Evolutionary conservation across 2,113 vertebrate species (phyloP), one percentile per base, ranked within the genome.

Genomic region (Toxostoma redivivum): DNA sequence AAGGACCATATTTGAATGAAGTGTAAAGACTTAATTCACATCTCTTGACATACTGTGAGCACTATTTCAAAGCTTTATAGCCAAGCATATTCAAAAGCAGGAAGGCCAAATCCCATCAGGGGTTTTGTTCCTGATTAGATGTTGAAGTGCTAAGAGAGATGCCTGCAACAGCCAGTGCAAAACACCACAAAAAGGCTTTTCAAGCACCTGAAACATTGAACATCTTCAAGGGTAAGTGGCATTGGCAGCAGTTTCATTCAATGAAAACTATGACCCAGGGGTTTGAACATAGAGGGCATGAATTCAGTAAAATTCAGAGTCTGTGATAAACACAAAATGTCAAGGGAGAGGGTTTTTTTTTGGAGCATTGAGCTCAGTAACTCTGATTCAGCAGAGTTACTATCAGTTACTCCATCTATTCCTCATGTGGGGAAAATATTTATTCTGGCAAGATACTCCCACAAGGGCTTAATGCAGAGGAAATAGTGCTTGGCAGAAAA

Each of bases 1-100:
- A 95, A 96, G 83, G 33, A 7, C 16, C 8, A 54, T 66, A 81
- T 97, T 88, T 95, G 42, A 96, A 91, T 93, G 60, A 94, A 95
- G 10, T 53, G 31, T 65, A 91, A 96, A 94, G 65, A 90, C 51
- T 35, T 90, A 94, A 67, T 74, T 91, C 84, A 64, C 10, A 48
- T 77, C 60, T 71, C 62, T 53, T 60, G 53, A 62, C 60, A 51
- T 80, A 77, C 12, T 11, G 28, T 44, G n/a, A 91, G 48, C 4
- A 19, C 28, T 89, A 85, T 85, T 83, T 86, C 73, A 89, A 91
- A 76, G 51, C 62, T 91, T 91, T 89, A 53, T 70, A 48, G 50
- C 48, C 15, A 54, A 44, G 37, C 11, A 82, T 14, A 70, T 83
- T 91, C 86, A 92, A 94, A 94, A 94, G 48, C 51, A 72, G 17